Percentiles rank a stretch among this genome's conserved stretches.
Conservation (phyloP, 2,888 invertebrate species). For the Chaitophorus viminalis region DNA sequence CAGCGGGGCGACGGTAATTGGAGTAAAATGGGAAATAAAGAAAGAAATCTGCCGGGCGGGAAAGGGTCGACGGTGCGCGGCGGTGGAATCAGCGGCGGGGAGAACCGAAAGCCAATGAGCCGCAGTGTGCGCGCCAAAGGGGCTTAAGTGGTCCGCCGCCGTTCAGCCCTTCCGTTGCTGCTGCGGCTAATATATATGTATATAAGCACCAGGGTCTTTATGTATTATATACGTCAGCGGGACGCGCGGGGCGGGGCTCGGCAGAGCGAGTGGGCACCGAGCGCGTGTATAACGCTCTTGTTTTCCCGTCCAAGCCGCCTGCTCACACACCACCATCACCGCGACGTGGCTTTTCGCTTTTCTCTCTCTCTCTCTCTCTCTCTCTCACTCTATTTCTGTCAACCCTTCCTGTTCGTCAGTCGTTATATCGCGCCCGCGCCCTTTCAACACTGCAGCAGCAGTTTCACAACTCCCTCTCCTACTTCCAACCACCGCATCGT, state of each 20-base stretch:
- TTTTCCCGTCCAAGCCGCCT: neutral
- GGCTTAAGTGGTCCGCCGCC: conserved; percentile 57
- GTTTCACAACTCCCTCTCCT: neutral
- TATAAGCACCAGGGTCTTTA: conserved; percentile 4
- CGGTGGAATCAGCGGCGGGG: neutral
- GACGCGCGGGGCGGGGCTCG: neutral
- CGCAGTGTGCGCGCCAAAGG: conserved; percentile 38
- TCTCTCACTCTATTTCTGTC: too few species aligned
- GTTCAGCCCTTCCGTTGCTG: conserved; percentile 37
- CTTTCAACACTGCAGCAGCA: neutral
- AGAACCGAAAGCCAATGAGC: conserved; percentile 59
- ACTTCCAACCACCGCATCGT: neutral
- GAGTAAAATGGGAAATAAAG: conserved; percentile 57
- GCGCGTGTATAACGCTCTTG: neutral
- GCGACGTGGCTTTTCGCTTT: neutral
- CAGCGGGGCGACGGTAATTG: conserved; percentile 51
- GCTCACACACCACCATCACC: neutral
- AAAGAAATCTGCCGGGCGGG: conserved; percentile 52
- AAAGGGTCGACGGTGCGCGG: neutral
- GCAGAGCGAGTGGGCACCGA: neutral
- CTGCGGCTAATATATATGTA: conserved; percentile 19
- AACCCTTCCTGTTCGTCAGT: neutral
- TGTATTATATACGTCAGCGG: neutral
- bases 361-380: neutral
- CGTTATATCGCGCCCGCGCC: neutral